Conservation (phyloP, 2,113 vertebrate species). For the Centropristis striata region DNA sequence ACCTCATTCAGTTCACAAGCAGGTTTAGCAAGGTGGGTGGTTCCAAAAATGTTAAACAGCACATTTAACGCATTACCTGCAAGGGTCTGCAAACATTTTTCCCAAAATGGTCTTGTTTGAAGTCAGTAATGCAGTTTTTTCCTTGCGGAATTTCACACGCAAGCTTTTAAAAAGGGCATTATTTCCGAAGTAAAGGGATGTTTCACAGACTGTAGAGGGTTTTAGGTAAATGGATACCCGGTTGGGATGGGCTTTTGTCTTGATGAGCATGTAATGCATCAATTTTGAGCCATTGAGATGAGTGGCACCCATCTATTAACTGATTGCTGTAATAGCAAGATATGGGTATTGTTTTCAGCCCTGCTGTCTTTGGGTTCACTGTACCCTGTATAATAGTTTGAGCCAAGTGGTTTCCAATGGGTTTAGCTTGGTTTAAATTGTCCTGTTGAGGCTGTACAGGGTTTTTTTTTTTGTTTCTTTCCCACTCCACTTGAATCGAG, state of each 20-base stretch:
- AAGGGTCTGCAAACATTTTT: constrained; percentile 72
- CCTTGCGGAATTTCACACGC: constrained; percentile 37
- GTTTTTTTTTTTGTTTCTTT: constrained; percentile 44
- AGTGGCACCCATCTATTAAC: constrained; percentile 61
- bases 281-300: constrained; percentile 56
- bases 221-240: constrained; percentile 63
- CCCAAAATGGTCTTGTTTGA: constrained; percentile 52
- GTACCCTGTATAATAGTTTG: constrained; percentile 31
- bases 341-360: constrained; percentile 62
- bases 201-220: constrained; percentile 41
- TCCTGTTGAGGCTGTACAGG: constrained; percentile 33
- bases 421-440: constrained; percentile 48
- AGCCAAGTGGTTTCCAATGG: constrained; percentile 60
- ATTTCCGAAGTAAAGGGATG: constrained; percentile 42
- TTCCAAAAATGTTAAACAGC: constrained; percentile 57
- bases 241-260: constrained; percentile 43
- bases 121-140: constrained; percentile 27
- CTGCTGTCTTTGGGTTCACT: constrained; percentile 40
- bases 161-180: constrained; percentile 33
- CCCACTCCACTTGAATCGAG: constrained; percentile 53
- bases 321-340: constrained; percentile 69
- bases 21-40: constrained; percentile 45
- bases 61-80: constrained; percentile 63
- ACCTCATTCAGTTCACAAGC: constrained; percentile 50
- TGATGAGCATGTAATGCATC: constrained; percentile 69